Evolutionary conservation across 1,140 invertebrate species (phyloP).

Genomic region (Zaprionus gabonicus): DNA sequence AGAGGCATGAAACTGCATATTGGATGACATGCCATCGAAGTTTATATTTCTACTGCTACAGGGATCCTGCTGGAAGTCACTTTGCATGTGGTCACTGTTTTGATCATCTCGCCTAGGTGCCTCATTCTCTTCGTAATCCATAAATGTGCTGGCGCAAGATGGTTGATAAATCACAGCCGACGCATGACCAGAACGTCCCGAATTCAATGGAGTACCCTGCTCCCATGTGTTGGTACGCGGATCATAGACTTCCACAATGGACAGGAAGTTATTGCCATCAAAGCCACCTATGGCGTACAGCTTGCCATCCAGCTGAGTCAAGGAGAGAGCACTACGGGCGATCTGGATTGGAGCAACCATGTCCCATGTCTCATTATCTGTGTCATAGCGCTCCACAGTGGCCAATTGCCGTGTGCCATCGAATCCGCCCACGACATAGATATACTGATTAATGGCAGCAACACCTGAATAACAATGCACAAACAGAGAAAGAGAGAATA

Average conservation of each 20-base stretch:
- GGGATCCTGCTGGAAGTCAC: conserved; percentile 31
- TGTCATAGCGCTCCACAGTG: conserved; percentile 93
- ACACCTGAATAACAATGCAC: conserved; percentile 86
- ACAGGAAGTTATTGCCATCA: conserved; percentile 92
- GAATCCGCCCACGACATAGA: conserved; percentile 94
- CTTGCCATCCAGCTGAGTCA: conserved; percentile 92
- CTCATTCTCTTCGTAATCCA: conserved; percentile 83
- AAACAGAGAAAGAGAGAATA: not conserved
- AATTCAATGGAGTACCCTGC: conserved; percentile 91
- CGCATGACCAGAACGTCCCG: conserved; percentile 94
- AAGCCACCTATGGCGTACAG: conserved; percentile 95
- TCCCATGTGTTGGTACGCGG: conserved; percentile 91
- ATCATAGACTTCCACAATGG: conserved; percentile 94
- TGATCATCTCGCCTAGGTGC: conserved; percentile 40
- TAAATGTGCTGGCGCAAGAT: conserved; percentile 86
- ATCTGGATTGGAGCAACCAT: conserved; percentile 88
- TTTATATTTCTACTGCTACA: conserved; percentile 26
- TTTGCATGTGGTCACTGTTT: conserved; percentile 15
- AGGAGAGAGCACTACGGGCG: conserved; percentile 92
- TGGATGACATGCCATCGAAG: conserved; percentile 43
- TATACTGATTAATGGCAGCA: conserved; percentile 91
- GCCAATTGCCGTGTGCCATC: conserved; percentile 91
- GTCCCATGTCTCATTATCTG: conserved; percentile 90
- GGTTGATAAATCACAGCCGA: conserved; percentile 93
- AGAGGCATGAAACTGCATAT: conserved; percentile 71